These are phyloP conservation scores for Drosophila lacicola DNA, from an alignment of 2,888 invertebrate genomes.

Conservation along the genomic window DNA sequence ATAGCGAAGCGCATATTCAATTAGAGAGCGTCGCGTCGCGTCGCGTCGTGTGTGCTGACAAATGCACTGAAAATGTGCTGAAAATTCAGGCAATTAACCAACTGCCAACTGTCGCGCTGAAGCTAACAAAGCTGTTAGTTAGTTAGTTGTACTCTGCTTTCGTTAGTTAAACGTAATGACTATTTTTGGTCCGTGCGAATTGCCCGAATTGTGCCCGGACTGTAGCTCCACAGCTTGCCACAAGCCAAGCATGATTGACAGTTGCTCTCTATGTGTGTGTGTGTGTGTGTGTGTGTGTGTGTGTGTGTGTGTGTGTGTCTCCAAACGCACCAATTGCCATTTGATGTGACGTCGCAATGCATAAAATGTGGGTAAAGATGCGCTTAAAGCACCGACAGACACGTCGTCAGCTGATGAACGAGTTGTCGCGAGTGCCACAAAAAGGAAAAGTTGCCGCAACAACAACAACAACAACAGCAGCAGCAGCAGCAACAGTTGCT, in stretches of 20 bases:
- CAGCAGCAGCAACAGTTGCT: conserved; percentile 27
- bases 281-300: background rate
- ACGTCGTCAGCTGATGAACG: conserved; percentile 58
- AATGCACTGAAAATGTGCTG: conserved; percentile 54
- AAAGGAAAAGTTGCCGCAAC: conserved; percentile 76
- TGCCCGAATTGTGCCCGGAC: conserved; percentile 37
- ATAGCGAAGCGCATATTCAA: conserved; percentile 23
- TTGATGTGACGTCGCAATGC: conserved; percentile 50
- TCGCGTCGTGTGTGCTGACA: conserved; percentile 30
- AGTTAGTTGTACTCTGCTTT: conserved; percentile 22
- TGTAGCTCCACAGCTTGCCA: too few relatives aligned
- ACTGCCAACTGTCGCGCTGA: conserved; percentile 44
- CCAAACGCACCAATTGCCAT: conserved; percentile 59
- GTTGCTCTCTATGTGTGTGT: background rate
- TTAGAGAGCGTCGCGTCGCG: conserved; percentile 30
- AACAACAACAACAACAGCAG: conserved; percentile 3
- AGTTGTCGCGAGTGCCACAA: conserved; percentile 40
- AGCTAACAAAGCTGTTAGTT: conserved; percentile 11
- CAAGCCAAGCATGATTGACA: background rate
- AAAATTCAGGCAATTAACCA: conserved; percentile 64
- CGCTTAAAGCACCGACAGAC: conserved; percentile 65
- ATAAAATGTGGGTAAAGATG: conserved; percentile 83
- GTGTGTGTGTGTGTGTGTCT: conserved; percentile 10
- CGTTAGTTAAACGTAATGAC: conserved; percentile 70
- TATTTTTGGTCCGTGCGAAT: conserved; percentile 72